Percentiles rank a stretch among this genome's conserved stretches.
Evolutionary conservation across 2,888 invertebrate species (phyloP).

Genomic region (Junonia oenone): DNA sequence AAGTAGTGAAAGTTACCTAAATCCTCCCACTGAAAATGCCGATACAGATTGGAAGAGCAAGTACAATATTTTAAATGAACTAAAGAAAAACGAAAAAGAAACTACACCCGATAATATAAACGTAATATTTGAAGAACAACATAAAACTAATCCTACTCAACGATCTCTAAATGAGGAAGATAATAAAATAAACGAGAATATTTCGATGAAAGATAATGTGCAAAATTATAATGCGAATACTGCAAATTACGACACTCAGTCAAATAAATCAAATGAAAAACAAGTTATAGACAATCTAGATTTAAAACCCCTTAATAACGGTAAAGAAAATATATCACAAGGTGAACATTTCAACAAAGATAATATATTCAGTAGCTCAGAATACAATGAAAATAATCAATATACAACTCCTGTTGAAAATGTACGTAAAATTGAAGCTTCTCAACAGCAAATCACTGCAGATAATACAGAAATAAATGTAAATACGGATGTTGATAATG

Average conservation of each 20-base stretch:
- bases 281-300: no score
- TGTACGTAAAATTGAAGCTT: neutral
- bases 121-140: neutral
- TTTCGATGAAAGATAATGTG: neutral
- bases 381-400: neutral
- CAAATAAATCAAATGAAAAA: neutral
- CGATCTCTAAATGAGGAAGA: neutral
- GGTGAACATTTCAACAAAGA: neutral
- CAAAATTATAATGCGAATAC: neutral
- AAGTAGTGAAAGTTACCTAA: slow-evolving; percentile 30
- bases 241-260: neutral
- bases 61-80: slow-evolving; percentile 60
- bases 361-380: no score
- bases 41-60: slow-evolving; percentile 65
- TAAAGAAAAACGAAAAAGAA: slow-evolving; percentile 52
- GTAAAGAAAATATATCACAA: no score
- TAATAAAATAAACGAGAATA: neutral
- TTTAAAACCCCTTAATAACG: neutral
- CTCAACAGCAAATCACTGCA: neutral
- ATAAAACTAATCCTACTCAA: neutral
- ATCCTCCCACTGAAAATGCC: slow-evolving; percentile 20
- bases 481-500: neutral
- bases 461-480: neutral
- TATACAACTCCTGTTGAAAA: neutral
- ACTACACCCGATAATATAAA: neutral